These are phyloP conservation scores for Heliothis virescens DNA, from an alignment of 1,140 invertebrate species.

Conservation along the genomic window DNA sequence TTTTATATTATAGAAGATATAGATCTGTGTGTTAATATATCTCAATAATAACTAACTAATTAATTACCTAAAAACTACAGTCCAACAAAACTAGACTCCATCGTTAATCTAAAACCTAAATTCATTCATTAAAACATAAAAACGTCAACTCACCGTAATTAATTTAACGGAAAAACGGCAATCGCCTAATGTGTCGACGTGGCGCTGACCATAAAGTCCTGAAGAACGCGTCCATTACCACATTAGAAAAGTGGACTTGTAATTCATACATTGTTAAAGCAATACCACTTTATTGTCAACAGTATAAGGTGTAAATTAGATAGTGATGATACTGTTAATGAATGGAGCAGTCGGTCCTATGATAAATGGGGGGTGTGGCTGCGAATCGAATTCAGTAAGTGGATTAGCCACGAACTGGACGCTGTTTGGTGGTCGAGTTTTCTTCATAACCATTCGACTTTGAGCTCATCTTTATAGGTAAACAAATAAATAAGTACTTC, in stretches of 20 bases:
- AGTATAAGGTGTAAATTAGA: constrained; percentile 71
- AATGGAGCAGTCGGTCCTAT: constrained; percentile 67
- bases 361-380: constrained; percentile 75
- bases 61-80: constrained; percentile 13
- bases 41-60: not conserved
- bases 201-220: constrained; percentile 36
- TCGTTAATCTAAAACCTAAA: constrained; percentile 49
- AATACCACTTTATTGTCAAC: constrained; percentile 64
- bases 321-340: constrained; percentile 60
- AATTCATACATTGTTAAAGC: constrained; percentile 56
- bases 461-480: not conserved
- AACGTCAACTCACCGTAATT: constrained; percentile 53
- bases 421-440: no score
- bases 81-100: constrained; percentile 17
- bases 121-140: constrained; percentile 51
- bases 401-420: constrained; percentile 64
- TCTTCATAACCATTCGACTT: not conserved
- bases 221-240: constrained; percentile 58
- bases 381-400: constrained; percentile 67
- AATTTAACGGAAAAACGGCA: constrained; percentile 56
- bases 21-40: no score
- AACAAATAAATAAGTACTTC: no score
- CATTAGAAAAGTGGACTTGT: constrained; percentile 54
- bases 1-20: no score
- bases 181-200: constrained; percentile 69